Conservation (phyloP, 2,113 vertebrate genomes). For the Marcusenius ussheri region DNA sequence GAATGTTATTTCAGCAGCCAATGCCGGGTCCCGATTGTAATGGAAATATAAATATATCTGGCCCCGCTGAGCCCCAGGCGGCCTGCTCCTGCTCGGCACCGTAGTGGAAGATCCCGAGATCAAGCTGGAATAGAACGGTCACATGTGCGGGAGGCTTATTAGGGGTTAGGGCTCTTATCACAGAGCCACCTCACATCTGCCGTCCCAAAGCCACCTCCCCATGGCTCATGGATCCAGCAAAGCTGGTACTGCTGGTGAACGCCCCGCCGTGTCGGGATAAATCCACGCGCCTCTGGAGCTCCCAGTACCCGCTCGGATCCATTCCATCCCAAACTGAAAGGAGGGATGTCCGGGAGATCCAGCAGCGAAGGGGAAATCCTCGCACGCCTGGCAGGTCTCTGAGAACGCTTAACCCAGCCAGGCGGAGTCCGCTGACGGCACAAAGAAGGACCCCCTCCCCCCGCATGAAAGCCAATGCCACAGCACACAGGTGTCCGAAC, state of each 20-base stretch:
- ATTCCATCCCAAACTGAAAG: too few species aligned
- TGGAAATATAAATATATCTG: background rate
- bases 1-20: background rate
- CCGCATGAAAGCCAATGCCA: background rate
- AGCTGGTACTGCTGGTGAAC: background rate
- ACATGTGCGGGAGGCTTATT: background rate
- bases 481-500: slow-evolving; percentile 36
- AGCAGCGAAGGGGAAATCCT: background rate
- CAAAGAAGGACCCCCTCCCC: too few species aligned
- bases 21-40: background rate
- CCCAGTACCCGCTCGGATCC: background rate
- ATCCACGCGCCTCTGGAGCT: background rate
- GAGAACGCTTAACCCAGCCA: background rate
- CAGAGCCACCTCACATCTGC: background rate
- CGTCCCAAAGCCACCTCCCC: background rate
- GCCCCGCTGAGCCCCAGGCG: background rate
- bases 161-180: background rate
- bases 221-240: background rate
- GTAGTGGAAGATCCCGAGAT: background rate
- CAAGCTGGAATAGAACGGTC: background rate
- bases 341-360: background rate
- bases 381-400: background rate
- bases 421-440: background rate
- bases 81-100: background rate
- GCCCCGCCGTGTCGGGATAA: background rate